Conservation (phyloP, 2,888 invertebrate genomes). For the Melikaiella ostensackeni region DNA sequence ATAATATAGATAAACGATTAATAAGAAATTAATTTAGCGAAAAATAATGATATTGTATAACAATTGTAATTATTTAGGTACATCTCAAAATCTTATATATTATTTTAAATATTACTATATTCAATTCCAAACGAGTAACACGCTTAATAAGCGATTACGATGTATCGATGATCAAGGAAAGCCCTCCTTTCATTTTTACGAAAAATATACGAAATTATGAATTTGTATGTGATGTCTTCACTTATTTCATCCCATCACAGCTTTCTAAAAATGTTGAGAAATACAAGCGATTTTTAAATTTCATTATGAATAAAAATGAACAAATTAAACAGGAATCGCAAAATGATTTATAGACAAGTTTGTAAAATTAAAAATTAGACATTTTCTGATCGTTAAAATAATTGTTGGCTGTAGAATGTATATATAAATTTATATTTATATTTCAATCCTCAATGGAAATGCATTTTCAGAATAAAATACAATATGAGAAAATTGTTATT, state of each 20-base stretch:
- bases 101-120: slow-evolving; percentile 64
- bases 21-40: slow-evolving; percentile 56
- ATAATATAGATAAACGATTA: slow-evolving; percentile 53
- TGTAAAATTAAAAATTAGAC: too few relatives aligned
- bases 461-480: too few relatives aligned
- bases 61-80: slow-evolving; percentile 39
- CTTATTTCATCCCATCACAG: slow-evolving; percentile 8
- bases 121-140: slow-evolving; percentile 52
- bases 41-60: slow-evolving; percentile 48
- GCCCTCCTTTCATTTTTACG: slow-evolving; percentile 61
- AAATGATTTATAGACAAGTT: too few relatives aligned
- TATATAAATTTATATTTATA: too few relatives aligned
- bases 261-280: background rate
- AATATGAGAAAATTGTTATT: too few relatives aligned
- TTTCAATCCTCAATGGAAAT: too few relatives aligned
- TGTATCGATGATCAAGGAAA: slow-evolving; percentile 54
- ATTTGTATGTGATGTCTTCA: slow-evolving; percentile 51
- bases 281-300: background rate
- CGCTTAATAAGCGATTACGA: slow-evolving; percentile 44
- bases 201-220: slow-evolving; percentile 62
- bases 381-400: too few relatives aligned
- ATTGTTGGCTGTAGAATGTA: too few relatives aligned
- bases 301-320: background rate
- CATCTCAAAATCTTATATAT: slow-evolving; percentile 50
- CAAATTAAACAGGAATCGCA: too few relatives aligned